Evolutionary conservation across 2,113 vertebrate species (phyloP).

Genomic region (Paradisaea rubra): DNA sequence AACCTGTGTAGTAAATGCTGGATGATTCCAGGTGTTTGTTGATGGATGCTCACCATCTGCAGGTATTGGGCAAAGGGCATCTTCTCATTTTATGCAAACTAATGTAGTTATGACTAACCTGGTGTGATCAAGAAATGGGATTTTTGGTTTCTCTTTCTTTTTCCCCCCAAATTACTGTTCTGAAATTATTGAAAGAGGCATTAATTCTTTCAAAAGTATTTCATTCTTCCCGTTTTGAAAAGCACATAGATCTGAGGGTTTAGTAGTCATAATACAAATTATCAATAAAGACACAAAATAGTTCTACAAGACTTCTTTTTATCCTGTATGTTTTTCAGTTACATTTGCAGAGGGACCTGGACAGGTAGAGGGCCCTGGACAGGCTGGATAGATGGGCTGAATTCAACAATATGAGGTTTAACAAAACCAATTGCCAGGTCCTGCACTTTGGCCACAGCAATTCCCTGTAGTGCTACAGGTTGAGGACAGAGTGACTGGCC

Average conservation of each 20-base stretch:
- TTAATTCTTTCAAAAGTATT: background rate
- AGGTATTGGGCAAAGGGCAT: background rate
- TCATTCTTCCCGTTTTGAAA: background rate
- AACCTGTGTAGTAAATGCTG: background rate
- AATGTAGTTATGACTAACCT: background rate
- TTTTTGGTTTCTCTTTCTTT: background rate
- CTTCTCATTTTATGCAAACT: background rate
- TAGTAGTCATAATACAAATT: background rate
- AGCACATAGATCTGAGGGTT: background rate
- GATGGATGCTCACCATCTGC: background rate
- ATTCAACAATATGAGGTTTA: background rate
- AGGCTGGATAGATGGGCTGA: background rate
- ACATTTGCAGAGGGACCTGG: background rate
- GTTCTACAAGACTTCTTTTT: background rate
- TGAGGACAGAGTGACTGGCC: background rate
- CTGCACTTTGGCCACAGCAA: background rate
- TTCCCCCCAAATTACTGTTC: fast-evolving
- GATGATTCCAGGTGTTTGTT: background rate
- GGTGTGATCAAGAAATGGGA: background rate
- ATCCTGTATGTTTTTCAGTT: background rate
- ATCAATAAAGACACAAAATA: background rate
- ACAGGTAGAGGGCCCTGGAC: background rate
- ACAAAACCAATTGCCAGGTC: background rate
- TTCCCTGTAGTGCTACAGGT: fast-evolving
- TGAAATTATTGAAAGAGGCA: background rate